Evolutionary conservation across 2,888 invertebrate genomes (phyloP).

Genomic region (Caenorhabditis sp.): DNA sequence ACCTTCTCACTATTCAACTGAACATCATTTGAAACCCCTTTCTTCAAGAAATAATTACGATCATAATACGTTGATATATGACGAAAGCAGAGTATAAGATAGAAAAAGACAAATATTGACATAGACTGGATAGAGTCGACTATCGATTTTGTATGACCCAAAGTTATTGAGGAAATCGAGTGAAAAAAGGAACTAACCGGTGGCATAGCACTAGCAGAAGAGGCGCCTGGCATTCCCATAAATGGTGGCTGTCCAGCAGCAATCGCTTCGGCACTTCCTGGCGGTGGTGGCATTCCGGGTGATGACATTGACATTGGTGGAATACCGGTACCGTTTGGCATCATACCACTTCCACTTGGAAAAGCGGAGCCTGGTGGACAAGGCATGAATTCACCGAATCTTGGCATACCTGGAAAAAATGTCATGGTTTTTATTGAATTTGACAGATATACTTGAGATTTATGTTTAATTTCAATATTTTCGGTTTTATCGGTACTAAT

Average conservation of each 20-base stretch:
- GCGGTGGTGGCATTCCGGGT: slow-evolving; percentile 44
- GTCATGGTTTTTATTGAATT: slow-evolving; percentile 4
- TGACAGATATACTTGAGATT: no score
- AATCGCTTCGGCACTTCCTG: slow-evolving; percentile 14
- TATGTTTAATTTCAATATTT: no score
- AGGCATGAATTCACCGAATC: slow-evolving; percentile 30
- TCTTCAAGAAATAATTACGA: no score
- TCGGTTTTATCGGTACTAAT: no score
- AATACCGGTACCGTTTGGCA: slow-evolving; percentile 52
- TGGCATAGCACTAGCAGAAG: slow-evolving; percentile 37
- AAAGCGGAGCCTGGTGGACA: slow-evolving; percentile 20
- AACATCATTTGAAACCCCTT: no score
- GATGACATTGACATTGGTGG: slow-evolving; percentile 55
- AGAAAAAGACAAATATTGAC: background rate
- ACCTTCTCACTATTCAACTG: no score
- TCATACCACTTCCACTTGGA: slow-evolving; percentile 49
- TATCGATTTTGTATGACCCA: background rate
- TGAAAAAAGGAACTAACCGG: slow-evolving; percentile 16
- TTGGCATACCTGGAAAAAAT: slow-evolving; percentile 26
- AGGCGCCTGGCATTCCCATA: slow-evolving; percentile 38
- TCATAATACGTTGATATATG: background rate
- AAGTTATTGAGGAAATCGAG: slow-evolving; percentile 4
- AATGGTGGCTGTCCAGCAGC: slow-evolving; percentile 6
- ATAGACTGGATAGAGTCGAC: background rate
- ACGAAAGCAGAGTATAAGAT: background rate